phyloP scores from a whole-genome alignment of 2,888 invertebrate species.

The Drosophila parthenogenetica region DNA sequence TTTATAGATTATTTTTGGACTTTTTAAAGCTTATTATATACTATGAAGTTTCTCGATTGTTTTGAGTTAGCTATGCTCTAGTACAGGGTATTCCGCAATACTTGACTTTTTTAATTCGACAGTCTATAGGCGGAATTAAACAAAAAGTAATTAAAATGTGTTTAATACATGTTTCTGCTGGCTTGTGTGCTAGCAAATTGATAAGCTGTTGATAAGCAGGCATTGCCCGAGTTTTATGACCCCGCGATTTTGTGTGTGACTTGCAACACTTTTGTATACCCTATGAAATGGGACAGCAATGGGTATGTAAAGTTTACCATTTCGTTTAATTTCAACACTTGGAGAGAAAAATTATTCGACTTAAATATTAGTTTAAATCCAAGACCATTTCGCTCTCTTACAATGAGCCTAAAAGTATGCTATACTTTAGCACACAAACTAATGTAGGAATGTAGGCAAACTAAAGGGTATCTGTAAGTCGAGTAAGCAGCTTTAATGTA shows the following conservation, averaged over 20 bases:
- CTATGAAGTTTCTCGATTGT: background rate
- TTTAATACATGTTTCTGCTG: slow-evolving; percentile 14
- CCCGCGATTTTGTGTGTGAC: slow-evolving; percentile 23
- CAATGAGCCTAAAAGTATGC: slow-evolving; percentile 5
- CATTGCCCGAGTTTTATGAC: slow-evolving; percentile 56
- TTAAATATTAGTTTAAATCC: no score
- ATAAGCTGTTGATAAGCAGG: slow-evolving; percentile 56
- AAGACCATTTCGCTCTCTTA: no score
- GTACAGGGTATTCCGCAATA: background rate
- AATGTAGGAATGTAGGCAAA: background rate
- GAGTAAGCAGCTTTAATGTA: background rate
- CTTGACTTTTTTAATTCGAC: background rate
- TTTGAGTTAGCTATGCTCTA: background rate
- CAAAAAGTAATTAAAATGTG: slow-evolving; percentile 3
- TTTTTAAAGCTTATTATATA: no score
- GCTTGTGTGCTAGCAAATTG: slow-evolving; percentile 22
- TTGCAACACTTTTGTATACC: slow-evolving; percentile 36
- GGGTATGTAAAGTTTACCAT: no score
- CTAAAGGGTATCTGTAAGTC: background rate
- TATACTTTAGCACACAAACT: background rate
- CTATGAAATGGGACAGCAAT: background rate
- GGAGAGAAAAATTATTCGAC: no score
- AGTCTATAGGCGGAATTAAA: slow-evolving; percentile 2
- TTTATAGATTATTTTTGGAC: background rate
- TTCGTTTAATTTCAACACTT: no score